Percentiles rank a stretch among this genome's conserved stretches.
phyloP scores from a whole-genome alignment of 2,113 vertebrate species.

The Laterallus jamaicensis region DNA sequence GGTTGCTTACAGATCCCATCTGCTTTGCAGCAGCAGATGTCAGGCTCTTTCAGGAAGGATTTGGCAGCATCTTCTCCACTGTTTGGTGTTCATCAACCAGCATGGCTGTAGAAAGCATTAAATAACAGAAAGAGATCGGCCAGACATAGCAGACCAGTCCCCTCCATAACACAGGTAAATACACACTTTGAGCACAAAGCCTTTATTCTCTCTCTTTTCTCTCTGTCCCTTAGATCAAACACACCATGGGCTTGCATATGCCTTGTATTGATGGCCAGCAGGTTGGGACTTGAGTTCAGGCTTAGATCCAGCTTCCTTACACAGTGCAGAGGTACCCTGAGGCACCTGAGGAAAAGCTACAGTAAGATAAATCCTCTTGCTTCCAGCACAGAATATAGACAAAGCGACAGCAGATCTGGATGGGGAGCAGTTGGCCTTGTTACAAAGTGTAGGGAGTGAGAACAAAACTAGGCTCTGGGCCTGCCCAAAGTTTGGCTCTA shows the following conservation, averaged over 20 bases:
- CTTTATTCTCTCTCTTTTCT: neutral
- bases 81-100: conserved; percentile 19
- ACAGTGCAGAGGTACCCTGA: neutral
- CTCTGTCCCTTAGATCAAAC: neutral
- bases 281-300: neutral
- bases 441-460: neutral
- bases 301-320: neutral
- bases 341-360: neutral
- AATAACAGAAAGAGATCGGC: neutral
- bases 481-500: conserved; percentile 28
- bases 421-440: neutral
- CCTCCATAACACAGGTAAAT: neutral
- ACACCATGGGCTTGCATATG: neutral
- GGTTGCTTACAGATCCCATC: neutral
- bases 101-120: neutral
- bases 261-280: neutral
- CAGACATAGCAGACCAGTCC: neutral
- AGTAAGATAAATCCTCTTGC: neutral
- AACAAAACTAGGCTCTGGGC: conserved; percentile 26
- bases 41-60: neutral
- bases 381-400: neutral
- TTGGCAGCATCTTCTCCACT: conserved; percentile 1
- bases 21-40: conserved; percentile 33
- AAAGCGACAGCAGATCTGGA: neutral
- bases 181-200: neutral